Conservation (phyloP, 1,140 invertebrate species). For the Anadara kagoshimensis region DNA sequence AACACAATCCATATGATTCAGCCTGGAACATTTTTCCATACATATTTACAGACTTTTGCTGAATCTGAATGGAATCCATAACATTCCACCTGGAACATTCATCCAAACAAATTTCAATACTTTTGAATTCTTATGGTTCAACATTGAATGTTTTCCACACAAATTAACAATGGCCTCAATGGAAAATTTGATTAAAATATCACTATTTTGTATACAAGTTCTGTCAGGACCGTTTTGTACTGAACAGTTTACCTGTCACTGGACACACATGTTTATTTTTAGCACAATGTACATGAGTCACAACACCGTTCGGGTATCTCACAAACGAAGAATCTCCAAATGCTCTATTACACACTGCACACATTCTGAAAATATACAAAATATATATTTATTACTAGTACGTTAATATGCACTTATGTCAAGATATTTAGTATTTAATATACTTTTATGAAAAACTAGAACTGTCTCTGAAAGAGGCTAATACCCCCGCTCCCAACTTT, state of each 20-base stretch:
- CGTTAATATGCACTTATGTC: not conserved
- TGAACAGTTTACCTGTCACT: constrained; percentile 70
- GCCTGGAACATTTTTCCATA: no score
- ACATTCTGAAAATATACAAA: constrained; percentile 69
- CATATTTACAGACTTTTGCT: no score
- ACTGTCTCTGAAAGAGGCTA: not conserved
- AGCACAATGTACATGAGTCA: constrained; percentile 75
- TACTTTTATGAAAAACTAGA: not conserved
- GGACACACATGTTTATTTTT: constrained; percentile 73
- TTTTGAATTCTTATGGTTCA: no score
- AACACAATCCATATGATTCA: no score
- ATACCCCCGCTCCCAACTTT: no score
- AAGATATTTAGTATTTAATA: not conserved
- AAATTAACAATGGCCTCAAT: no score
- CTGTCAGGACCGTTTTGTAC: constrained; percentile 56
- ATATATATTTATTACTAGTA: not conserved
- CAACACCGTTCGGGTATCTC: constrained; percentile 75
- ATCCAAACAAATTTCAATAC: no score
- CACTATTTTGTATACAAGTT: no score
- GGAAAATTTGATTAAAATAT: no score
- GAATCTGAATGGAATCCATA: no score
- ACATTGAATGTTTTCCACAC: no score
- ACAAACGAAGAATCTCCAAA: constrained; percentile 74
- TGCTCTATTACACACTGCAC: constrained; percentile 74
- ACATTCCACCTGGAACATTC: no score